Base-by-base conservation (phyloP, 2,888 invertebrate genomes). In the Nomada ruficornis region DNA sequence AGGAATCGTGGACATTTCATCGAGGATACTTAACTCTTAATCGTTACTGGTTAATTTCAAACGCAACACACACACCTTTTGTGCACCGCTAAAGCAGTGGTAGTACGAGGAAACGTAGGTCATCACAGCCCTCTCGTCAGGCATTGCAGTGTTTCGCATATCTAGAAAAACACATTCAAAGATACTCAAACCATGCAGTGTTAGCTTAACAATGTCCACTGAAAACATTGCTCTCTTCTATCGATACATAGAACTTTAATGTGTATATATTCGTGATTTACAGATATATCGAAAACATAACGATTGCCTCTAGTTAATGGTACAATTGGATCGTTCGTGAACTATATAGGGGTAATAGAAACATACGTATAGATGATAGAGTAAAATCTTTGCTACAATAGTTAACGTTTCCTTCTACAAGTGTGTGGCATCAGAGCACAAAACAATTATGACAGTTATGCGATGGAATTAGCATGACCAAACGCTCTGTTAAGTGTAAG, bases 41-140 rank as follows among this genome's bases (percentile, higher is more conserved):
- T 57, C 54, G 76, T 82, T 83, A 80, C 4, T 55, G 70, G 68
- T 87, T 88, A 87, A 84, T 85, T 77, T 60, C 50, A 75, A 80
- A 83, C 81, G 70, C 76, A 78, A 77, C 75, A 77, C 88, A 94
- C 94, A 93, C 93, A 99, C 99, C 99, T 99, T 99, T 96, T 99
- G 98, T 93, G 98, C 98, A 94, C 99, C 99, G 95, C 99, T 98
- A 96, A 99, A 99, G 95, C 99, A 98, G 96, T 99, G 99, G 96
- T 99, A 99, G 96, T 99, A 99, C 91, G 99, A 99, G 86, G 99
- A 99, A 92, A 99, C 99, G 95, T 99, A 99, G 92, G 99, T 99
- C 99, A 99, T 99, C 94, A 99, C 99, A 91, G 99, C 99, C 94
- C 99, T 96, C 96, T 99, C 99, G 95, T 99, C 99, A 92, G 99